Conservation (phyloP, 2,113 vertebrate genomes). For the Camelus bactrianus region DNA sequence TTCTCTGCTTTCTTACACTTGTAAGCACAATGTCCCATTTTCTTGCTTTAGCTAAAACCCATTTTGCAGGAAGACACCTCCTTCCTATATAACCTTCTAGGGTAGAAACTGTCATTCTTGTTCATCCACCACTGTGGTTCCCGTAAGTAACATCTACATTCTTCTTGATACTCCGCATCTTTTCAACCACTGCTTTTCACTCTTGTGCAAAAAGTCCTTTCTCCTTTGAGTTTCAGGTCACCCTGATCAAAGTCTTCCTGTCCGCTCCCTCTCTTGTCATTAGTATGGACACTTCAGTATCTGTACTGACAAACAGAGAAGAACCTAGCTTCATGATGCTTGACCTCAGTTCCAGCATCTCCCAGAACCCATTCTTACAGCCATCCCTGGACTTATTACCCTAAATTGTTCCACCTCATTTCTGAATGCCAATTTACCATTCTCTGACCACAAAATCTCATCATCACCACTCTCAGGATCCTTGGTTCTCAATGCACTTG, state of each 20-base stretch:
- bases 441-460: not conserved
- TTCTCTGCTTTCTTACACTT: not conserved
- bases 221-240: not conserved
- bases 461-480: not conserved
- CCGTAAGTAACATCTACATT: not conserved
- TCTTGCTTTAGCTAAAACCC: conserved; percentile 31
- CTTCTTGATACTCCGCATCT: not conserved
- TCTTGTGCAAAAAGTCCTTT: not conserved
- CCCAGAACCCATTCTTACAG: not conserved
- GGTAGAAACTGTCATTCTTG: not conserved
- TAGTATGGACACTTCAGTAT: not conserved
- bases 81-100: not conserved
- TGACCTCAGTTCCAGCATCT: not conserved
- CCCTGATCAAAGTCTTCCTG: not conserved
- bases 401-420: not conserved
- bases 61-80: not conserved
- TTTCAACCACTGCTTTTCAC: not conserved
- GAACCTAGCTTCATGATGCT: not conserved
- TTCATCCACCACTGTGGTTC: not conserved
- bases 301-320: not conserved
- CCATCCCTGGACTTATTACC: not conserved
- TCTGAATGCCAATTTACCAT: not conserved
- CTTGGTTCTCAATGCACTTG: not conserved
- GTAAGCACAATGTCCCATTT: not conserved
- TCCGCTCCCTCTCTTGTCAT: not conserved